Base-by-base conservation (phyloP, 2,113 vertebrate genomes). In the Lipotes vexillifer region DNA sequence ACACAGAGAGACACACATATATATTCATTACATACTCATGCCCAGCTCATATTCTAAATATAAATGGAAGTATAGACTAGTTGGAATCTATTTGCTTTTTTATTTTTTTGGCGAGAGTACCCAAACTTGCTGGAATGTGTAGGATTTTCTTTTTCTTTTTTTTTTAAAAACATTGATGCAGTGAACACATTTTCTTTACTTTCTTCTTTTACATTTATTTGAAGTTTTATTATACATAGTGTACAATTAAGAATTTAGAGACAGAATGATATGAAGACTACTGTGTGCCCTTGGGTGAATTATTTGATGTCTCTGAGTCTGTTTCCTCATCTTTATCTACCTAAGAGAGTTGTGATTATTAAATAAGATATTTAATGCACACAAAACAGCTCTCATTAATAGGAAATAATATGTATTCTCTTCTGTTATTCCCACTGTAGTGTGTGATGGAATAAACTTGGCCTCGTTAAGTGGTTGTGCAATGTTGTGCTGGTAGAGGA, bases 41-140 rank as follows among this genome's bases (percentile, higher is more conserved):
- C 90, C 21, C 52, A 93, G 90, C 72, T 97, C 72, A 66, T 91
- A 84, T 93, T 97, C 95, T 96, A 90, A 97, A 97, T 97, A 97
- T 97, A 97, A 97, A 93, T 97, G 92, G 55, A 93, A 96, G 85
- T 97, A 96, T 97, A 96, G 89, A 88, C 74, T 82, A 85, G 71
- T 97, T 98, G 94, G 96, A 97, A 96, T 97, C 41, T 66, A 9
- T 93, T 96, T 88, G 44, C 52, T 90, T 88, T 61, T 72, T 94
- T 10, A 57, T 13, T 84, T 78, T 92, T 82, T 96, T 98, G 97
- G 97, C 97, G 97, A 91, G 88, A 88, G 13, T 55, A 96, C 78
- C 93, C 63, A 91, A 96, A 90, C 66, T 96, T 97, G 94, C 88
- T 98, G 97, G 96, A 97, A 68, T 94, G 36, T 92, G 44, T 94